Conservation (phyloP, 2,797 vertebrate species). For the Pangasius larnaudii region DNA sequence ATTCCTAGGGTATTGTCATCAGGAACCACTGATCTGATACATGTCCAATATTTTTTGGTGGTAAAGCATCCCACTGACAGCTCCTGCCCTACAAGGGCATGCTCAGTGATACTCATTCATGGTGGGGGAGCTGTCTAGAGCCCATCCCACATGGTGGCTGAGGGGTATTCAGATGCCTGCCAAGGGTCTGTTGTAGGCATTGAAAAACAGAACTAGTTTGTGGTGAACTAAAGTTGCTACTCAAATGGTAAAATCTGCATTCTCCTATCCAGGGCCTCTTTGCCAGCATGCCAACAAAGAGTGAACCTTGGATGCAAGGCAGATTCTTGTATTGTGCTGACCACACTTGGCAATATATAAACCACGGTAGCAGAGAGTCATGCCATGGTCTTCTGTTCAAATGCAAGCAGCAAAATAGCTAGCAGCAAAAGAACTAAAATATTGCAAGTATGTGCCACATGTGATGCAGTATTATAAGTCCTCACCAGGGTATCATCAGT, state of each 20-base stretch:
- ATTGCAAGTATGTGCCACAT: background rate
- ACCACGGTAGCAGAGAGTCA: no score
- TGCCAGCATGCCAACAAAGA: background rate
- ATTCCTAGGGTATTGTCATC: background rate
- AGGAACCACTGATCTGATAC: background rate
- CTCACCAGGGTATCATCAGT: background rate
- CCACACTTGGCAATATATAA: background rate
- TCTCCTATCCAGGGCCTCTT: background rate
- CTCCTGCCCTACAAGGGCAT: background rate
- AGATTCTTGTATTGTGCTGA: background rate
- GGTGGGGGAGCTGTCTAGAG: background rate
- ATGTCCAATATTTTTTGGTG: background rate
- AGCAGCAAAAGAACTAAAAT: background rate
- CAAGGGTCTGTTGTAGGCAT: background rate
- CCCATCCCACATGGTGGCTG: background rate
- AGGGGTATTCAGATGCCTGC: background rate
- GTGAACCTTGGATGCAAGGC: background rate
- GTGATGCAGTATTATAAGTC: background rate
- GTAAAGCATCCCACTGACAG: background rate
- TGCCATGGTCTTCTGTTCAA: background rate
- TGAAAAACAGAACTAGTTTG: background rate
- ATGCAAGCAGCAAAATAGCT: background rate
- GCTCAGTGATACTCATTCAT: background rate
- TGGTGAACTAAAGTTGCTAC: background rate
- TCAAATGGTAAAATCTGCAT: background rate